Evolutionary conservation across 2,113 vertebrate species (phyloP).

Genomic region (Dasyprocta punctata): DNA sequence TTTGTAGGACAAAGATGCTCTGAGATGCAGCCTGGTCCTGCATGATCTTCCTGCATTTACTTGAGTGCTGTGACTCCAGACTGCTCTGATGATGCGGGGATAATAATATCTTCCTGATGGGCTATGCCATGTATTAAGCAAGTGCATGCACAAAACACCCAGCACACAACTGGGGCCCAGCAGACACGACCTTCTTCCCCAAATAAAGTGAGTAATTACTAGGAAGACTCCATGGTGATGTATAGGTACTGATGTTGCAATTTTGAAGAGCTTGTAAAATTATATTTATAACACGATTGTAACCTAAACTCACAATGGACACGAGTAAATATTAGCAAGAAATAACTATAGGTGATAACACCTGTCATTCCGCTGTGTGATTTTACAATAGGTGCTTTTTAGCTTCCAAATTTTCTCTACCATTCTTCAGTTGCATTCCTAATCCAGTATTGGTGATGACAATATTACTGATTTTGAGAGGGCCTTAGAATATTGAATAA

Average conservation of each 20-base stretch:
- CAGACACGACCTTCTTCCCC: background rate
- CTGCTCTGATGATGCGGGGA: fast-evolving
- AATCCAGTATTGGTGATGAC: fast-evolving
- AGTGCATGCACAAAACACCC: background rate
- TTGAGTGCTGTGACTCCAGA: fast-evolving
- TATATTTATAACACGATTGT: too few relatives aligned
- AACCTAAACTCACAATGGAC: background rate
- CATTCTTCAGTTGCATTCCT: background rate
- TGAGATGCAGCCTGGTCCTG: background rate
- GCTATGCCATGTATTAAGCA: background rate
- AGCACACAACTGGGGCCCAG: background rate
- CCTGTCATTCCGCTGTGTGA: fast-evolving
- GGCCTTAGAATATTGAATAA: fast-evolving
- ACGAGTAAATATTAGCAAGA: fast-evolving
- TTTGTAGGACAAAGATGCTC: too few relatives aligned
- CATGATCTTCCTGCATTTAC: too few relatives aligned
- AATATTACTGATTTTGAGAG: background rate
- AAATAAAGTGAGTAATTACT: too few relatives aligned
- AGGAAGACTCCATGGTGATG: too few relatives aligned
- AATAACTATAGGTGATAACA: too few relatives aligned
- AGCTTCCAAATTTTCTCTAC: background rate
- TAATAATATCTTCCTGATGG: fast-evolving
- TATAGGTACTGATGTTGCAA: background rate
- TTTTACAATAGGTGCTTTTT: background rate
- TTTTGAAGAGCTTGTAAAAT: background rate